Evolutionary conservation across 2,888 invertebrate genomes (phyloP), one percentile per base, ranked within the genome.

Genomic region (Drosophila neonasuta): DNA sequence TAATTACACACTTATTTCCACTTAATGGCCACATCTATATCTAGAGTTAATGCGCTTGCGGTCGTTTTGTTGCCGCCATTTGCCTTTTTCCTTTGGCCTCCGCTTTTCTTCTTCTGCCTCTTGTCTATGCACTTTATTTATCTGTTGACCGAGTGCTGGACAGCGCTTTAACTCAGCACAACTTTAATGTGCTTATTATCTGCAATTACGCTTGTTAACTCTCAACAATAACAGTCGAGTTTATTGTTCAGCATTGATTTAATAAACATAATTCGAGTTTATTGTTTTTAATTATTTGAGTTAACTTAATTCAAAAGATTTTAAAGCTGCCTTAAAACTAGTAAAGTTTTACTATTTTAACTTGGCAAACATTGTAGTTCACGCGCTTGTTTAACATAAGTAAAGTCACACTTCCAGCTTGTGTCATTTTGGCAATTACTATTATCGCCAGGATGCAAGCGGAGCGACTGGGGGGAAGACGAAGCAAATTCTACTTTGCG

Each of bases 1-100:
- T 74, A 74, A 74, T 74, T 77, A 73, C 63, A 78, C 46, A 76
- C 66, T 70, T 78, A 74, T 78, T 66, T 56, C 64, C 54, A 45
- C 67, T 78, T 76, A 67, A 74, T 75, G 66, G 75, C 34, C 42
- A 66, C 63, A 75, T 66, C 48, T 44, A 36, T n/a, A 36, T 36
- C 36, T 36, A 56, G 49, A 66, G 79, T 64, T 74, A 75, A 77
- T 74, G 78, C 60, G 48, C 58, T 63, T 76, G 75, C 42, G 75
- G 79, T 69, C 63, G 58, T 58, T 41, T 50, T 45, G 57, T 46
- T 51, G 45, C 15, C 60, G 56, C 17, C 46, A 36, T 59, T 45
- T 24, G 54, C 57, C 7, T 8, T n/a, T 11, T 32, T 46, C 7
- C 39, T 42, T 13, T 36, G 32, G 44, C 62, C 15, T 30, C 1